Percentiles rank a stretch among this genome's conserved stretches.
Conservation (phyloP, 2,888 invertebrate species). For the Aphidoletes aphidimyza region DNA sequence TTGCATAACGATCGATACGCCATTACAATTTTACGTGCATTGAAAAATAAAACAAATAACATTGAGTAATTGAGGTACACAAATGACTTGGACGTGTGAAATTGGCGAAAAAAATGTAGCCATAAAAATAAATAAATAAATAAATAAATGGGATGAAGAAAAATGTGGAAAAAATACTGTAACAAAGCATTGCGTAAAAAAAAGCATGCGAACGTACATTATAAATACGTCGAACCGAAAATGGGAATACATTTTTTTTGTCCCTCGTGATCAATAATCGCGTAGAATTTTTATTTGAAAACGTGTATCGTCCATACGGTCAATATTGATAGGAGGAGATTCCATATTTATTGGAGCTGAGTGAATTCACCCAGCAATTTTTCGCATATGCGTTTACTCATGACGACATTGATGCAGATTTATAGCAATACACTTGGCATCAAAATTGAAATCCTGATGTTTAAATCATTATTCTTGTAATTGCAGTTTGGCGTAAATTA, state of each 20-base stretch:
- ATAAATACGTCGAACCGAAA: background rate
- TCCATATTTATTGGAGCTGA: constrained; percentile 34
- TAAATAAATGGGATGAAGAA: background rate
- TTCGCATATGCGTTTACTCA: background rate
- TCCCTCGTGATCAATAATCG: background rate
- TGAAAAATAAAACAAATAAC: constrained; percentile 27
- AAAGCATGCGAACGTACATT: background rate
- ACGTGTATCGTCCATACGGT: too few relatives aligned
- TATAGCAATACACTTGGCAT: background rate
- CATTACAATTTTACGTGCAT: constrained; percentile 28
- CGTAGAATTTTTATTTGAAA: background rate
- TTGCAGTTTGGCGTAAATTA: constrained; percentile 37
- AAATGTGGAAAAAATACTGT: background rate
- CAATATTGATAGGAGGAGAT: too few relatives aligned
- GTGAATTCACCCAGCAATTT: background rate
- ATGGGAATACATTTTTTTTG: constrained; percentile 13
- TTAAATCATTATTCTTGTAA: constrained; percentile 26
- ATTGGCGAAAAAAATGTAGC: background rate
- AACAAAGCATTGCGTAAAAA: background rate
- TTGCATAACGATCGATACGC: background rate
- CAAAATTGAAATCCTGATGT: constrained; percentile 37
- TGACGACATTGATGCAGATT: background rate
- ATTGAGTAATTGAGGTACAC: constrained; percentile 25
- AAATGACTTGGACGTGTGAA: constrained; percentile 49
- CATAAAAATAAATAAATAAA: background rate